Conservation (phyloP, 2,797 vertebrate genomes). For the Hypotaenidia okinawae region DNA sequence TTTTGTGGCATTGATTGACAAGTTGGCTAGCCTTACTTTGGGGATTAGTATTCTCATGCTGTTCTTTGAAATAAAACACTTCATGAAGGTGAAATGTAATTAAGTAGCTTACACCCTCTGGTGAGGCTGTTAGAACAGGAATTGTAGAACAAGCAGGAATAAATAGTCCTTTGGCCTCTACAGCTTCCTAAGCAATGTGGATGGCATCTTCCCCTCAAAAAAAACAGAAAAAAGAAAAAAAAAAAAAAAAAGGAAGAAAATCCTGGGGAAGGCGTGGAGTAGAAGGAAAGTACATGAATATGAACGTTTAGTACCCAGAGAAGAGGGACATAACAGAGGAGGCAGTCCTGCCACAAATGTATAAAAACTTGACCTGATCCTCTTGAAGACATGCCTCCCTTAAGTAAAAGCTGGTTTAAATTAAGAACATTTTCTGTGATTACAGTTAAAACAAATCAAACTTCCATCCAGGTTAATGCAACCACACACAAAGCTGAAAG, state of each 20-base stretch:
- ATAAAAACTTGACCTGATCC: neutral
- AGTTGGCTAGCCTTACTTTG: neutral
- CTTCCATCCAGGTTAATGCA: neutral
- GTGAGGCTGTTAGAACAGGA: neutral
- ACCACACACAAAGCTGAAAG: neutral
- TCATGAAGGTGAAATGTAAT: neutral
- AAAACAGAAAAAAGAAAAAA: neutral
- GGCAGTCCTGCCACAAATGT: neutral
- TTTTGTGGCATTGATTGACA: neutral
- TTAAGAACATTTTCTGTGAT: constrained; percentile 2
- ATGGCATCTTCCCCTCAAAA: neutral
- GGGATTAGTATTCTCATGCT: neutral
- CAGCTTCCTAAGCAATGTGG: neutral
- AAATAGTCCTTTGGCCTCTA: neutral
- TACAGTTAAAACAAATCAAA: neutral
- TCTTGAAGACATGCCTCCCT: neutral
- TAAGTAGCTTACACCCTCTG: neutral
- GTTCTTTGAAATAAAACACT: neutral
- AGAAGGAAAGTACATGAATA: neutral
- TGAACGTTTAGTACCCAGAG: neutral
- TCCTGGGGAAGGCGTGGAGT: neutral
- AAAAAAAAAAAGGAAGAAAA: neutral
- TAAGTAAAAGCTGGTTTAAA: neutral
- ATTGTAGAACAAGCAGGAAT: neutral
- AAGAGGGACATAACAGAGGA: neutral